Percentiles rank a stretch among this genome's conserved stretches.
These are phyloP conservation scores for Cataglyphis livida DNA, from an alignment of 2,888 invertebrate species.

Conservation along the genomic window DNA sequence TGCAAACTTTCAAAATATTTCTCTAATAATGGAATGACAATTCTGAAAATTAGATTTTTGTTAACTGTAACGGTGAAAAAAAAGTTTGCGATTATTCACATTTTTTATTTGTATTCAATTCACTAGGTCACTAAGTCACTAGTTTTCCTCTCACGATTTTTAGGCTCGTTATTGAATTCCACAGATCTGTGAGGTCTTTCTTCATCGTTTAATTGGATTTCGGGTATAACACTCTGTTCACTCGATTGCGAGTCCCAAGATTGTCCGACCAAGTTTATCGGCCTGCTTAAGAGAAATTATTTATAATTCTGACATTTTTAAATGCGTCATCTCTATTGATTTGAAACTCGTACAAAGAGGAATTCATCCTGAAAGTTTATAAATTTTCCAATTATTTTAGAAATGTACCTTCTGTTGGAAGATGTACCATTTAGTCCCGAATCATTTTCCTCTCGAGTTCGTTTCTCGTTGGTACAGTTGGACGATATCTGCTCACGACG, in stretches of 20 bases:
- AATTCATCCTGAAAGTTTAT: not conserved
- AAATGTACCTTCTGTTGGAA: constrained; percentile 46
- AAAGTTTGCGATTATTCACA: not conserved
- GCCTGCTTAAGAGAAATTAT: constrained; percentile 34
- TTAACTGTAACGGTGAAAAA: not conserved
- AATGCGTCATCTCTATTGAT: not conserved
- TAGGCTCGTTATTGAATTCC: not conserved
- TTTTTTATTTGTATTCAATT: not conserved
- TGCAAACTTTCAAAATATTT: not conserved
- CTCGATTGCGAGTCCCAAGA: constrained; percentile 71
- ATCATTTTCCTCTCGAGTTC: constrained; percentile 9
- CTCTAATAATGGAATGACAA: not conserved
- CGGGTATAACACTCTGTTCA: constrained; percentile 66
- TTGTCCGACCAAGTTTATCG: constrained; percentile 49
- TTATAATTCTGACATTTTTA: constrained; percentile 11
- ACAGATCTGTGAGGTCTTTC: not conserved
- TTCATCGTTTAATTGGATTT: constrained; percentile 72
- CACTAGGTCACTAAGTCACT: no score
- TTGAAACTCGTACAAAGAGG: not conserved
- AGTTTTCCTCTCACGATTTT: no score
- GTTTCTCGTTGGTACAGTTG: constrained; percentile 1
- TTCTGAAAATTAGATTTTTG: not conserved
- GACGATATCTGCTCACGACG: constrained; percentile 69
- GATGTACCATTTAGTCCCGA: constrained; percentile 16
- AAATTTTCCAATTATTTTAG: not conserved